These are phyloP conservation scores for Leptopilina boulardi DNA, from an alignment of 1,140 invertebrate genomes.

Conservation along the genomic window DNA sequence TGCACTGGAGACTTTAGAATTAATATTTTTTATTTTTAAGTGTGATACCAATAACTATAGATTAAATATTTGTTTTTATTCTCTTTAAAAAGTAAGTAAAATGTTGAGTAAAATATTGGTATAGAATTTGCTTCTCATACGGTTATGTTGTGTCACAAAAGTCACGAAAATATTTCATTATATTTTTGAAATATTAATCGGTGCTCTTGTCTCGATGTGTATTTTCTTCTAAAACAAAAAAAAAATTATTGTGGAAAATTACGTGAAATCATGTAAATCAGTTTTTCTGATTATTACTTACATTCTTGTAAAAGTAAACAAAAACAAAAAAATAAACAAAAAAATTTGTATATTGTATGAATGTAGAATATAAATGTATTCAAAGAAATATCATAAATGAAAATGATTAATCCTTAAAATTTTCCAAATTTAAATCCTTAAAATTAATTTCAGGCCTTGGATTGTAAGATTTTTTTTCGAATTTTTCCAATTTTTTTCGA, in stretches of 20 bases:
- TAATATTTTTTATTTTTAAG: not conserved
- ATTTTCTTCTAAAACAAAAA: slow-evolving; percentile 11
- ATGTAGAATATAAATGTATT: slow-evolving; percentile 20
- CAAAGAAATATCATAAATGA: not conserved
- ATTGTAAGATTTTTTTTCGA: too few species aligned
- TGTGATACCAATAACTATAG: not conserved
- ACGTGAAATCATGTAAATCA: not conserved
- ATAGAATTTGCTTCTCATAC: not conserved
- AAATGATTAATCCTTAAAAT: not conserved
- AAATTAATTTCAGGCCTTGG: too few species aligned
- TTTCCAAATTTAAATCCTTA: not conserved
- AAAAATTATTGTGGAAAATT: not conserved
- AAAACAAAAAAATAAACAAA: not conserved
- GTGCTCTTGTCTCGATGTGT: not conserved
- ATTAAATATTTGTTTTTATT: not conserved
- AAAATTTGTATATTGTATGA: slow-evolving; percentile 30
- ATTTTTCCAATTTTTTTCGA: too few species aligned
- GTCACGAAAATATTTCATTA: not conserved
- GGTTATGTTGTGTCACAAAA: not conserved
- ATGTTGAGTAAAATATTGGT: not conserved
- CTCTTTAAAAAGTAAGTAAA: not conserved
- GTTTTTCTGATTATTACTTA: slow-evolving; percentile 19
- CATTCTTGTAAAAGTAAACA: not conserved
- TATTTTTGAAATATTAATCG: not conserved
- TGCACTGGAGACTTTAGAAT: not conserved